Conservation (phyloP, 1,140 invertebrate species). For the Cydia pomonella region DNA sequence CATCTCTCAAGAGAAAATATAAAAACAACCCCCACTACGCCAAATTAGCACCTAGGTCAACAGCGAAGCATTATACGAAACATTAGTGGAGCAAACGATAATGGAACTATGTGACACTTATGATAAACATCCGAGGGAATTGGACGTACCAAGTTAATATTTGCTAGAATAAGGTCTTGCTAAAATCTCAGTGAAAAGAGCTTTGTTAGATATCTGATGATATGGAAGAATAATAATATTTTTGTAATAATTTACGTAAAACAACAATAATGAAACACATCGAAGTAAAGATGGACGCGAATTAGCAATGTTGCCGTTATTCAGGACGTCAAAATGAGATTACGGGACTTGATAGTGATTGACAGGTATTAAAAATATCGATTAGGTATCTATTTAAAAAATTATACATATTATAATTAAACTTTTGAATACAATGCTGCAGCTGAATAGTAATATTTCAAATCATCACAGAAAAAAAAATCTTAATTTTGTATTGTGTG, state of each 20-base stretch:
- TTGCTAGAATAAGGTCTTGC: constrained; percentile 37
- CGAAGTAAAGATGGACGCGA: constrained; percentile 78
- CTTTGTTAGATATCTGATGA: constrained; percentile 39
- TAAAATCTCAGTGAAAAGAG: constrained; percentile 37
- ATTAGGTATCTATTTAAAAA: neutral
- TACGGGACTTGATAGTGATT: constrained; percentile 24
- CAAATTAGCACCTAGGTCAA: constrained; percentile 76
- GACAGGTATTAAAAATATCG: constrained; percentile 2
- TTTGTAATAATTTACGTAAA: constrained; percentile 65
- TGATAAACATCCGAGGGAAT: constrained; percentile 53
- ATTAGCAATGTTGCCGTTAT: constrained; percentile 70
- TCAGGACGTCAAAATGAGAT: constrained; percentile 36
- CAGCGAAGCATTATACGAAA: constrained; percentile 75
- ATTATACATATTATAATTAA: neutral
- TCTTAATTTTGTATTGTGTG: neutral
- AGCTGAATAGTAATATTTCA: too few relatives aligned
- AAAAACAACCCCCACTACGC: constrained; percentile 43
- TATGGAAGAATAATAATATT: constrained; percentile 51
- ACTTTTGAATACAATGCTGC: neutral
- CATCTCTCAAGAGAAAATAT: constrained; percentile 41
- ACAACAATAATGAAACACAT: constrained; percentile 72
- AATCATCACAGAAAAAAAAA: too few relatives aligned
- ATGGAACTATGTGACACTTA: constrained; percentile 74
- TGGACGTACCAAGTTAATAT: constrained; percentile 43
- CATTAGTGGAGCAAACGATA: constrained; percentile 73